These are phyloP conservation scores for Misgurnus mizolepis DNA, from an alignment of 2,113 vertebrate genomes.

Conservation along the genomic window DNA sequence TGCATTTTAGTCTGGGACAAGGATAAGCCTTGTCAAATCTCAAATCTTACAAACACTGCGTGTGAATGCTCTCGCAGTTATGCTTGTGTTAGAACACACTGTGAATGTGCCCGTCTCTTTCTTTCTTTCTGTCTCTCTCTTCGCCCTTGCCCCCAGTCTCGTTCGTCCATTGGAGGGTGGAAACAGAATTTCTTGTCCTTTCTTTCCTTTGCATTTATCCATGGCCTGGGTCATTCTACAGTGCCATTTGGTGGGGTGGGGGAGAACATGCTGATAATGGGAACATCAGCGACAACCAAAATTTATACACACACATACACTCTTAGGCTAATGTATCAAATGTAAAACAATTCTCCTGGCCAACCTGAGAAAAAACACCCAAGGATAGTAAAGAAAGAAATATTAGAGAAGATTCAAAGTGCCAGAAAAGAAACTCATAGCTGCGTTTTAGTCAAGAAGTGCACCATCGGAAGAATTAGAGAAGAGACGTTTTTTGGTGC, in stretches of 20 bases:
- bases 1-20: no score
- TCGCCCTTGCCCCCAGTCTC: neutral
- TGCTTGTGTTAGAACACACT: no score
- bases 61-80: no score
- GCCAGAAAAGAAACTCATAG: constrained; percentile 42
- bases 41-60: no score
- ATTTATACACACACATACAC: constrained; percentile 60
- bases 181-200: constrained; percentile 8
- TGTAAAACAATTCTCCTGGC: constrained; percentile 82
- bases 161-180: constrained; percentile 14
- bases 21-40: no score
- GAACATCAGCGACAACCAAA: constrained; percentile 71
- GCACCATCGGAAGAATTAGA: constrained; percentile 5
- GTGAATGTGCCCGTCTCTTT: neutral
- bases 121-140: neutral
- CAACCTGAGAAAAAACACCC: constrained; percentile 60
- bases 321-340: constrained; percentile 88
- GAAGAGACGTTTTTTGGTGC: neutral
- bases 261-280: constrained; percentile 58
- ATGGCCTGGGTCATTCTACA: constrained; percentile 16
- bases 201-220: constrained; percentile 36
- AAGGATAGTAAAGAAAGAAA: constrained; percentile 83
- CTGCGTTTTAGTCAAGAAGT: constrained; percentile 43
- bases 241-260: neutral
- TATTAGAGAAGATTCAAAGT: no score